phyloP scores from a whole-genome alignment of 1,140 invertebrate genomes.

The Cardiocondyla obscurior region DNA sequence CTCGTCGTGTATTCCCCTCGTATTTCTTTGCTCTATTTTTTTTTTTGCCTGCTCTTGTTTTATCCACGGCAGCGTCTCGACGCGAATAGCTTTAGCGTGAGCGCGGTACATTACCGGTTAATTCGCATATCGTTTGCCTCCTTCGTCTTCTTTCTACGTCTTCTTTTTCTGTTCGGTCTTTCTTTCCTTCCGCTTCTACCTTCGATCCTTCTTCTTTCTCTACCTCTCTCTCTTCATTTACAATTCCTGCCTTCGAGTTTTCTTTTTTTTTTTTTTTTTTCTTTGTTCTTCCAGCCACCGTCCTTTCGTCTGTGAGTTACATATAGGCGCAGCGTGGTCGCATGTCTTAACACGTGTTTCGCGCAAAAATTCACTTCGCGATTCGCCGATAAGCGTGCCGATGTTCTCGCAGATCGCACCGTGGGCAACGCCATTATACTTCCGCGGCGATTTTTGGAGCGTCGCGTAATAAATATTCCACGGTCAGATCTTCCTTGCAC shows the following conservation, averaged over 20 bases:
- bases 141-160: neutral
- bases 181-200: neutral
- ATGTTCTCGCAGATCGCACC: constrained; percentile 52
- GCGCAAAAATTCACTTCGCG: constrained; percentile 66
- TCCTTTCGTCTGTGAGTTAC: neutral
- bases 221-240: neutral
- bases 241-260: neutral
- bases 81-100: constrained; percentile 47
- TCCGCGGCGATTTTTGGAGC: constrained; percentile 65
- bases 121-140: constrained; percentile 35
- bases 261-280: neutral
- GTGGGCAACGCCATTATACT: constrained; percentile 62
- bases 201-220: neutral
- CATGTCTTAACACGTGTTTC: constrained; percentile 74
- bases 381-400: constrained; percentile 63
- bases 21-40: neutral
- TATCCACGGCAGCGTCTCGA: neutral
- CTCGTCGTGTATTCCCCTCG: neutral
- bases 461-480: constrained; percentile 66
- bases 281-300: neutral
- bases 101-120: constrained; percentile 26
- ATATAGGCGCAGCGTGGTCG: constrained; percentile 50
- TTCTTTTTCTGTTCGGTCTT: neutral
- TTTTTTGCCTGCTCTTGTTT: neutral
- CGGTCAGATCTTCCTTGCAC: constrained; percentile 33